A percentile compares a stretch with the other conserved stretches of the same genome.
Conservation (phyloP, 2,888 invertebrate genomes). For the Dorcus hopei region DNA sequence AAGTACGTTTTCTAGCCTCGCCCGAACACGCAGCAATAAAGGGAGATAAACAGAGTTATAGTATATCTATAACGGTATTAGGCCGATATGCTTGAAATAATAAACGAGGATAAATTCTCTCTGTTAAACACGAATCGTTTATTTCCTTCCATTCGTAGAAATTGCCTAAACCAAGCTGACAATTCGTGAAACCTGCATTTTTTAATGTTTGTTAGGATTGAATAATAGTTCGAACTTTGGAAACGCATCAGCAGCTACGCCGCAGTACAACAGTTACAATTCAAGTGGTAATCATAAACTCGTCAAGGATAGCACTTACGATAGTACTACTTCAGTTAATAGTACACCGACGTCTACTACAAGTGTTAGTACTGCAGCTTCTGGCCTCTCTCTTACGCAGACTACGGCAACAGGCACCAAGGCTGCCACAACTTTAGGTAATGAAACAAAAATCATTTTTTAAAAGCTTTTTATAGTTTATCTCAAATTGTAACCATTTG, state of each 20-base stretch:
- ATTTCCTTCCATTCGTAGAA: too few relatives aligned
- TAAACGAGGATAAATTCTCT: too few relatives aligned
- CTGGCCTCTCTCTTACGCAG: conserved; percentile 38
- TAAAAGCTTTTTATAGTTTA: not conserved
- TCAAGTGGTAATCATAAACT: conserved; percentile 42
- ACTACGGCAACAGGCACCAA: conserved; percentile 45
- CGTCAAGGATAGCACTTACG: conserved; percentile 39
- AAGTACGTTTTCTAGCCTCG: too few relatives aligned
- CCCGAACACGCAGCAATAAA: too few relatives aligned
- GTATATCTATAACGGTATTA: too few relatives aligned
- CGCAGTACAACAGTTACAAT: conserved; percentile 47
- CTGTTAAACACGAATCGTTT: too few relatives aligned
- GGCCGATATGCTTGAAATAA: too few relatives aligned
- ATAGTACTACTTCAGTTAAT: conserved; percentile 37
- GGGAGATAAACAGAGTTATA: too few relatives aligned
- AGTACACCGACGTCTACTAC: conserved; percentile 42
- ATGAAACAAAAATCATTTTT: conserved; percentile 22
- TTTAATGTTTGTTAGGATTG: conserved; percentile 33
- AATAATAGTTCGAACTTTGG: conserved; percentile 43
- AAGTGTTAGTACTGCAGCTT: conserved; percentile 36
- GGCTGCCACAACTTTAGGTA: conserved; percentile 49
- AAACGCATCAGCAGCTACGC: conserved; percentile 35
- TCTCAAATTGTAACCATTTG: not conserved
- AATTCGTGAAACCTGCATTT: not conserved
- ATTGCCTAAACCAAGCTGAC: too few relatives aligned